Base-by-base conservation (phyloP, 2,113 vertebrate genomes). In the Indri indri region DNA sequence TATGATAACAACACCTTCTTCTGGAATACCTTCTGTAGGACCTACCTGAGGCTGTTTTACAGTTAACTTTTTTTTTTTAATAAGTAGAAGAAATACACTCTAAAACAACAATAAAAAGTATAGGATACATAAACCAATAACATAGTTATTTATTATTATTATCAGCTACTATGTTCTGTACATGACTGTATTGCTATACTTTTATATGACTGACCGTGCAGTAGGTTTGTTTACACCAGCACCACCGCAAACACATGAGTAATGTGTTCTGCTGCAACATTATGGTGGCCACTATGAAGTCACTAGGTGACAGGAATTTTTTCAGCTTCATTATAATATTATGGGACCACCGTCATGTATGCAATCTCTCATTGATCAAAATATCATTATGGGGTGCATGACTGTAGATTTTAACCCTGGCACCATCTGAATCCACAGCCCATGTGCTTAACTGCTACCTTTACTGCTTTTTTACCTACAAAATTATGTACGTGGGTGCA, bases 401-500 rank as follows among this genome's bases (percentile, higher is more conserved):
- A 68, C 42, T 30, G 27, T 25, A 81, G 14, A 32, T 63, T 92
- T 85, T 17, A 80, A 54, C 25, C 2, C 6, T 45, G 52, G 10
- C 30, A 87, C 27, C 17, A 20, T 54, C 18, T 27, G 54, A 84
- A 65, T 77, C 34, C 30, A 54, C 32, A 96, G 32, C 45, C 23
- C 27, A 23, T 2, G 32, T 0, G 7, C 6, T 47, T 57, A 47
- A 23, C 23, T 65, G 45, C 4, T 27, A 6, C 3, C 42, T 1
- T 37, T 30, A 4, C 1, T 57, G 42, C 25, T 70, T 42, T 18
- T 73, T 2, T 10, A 11, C 0, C 13, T 8, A 23, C 1, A 20
- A 30, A 50, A 59, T 22, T 76, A 50, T n/a, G 32, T 0, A n/a
- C n/a, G 0, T 11, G 20, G n/a, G n/a, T n/a, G n/a, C n/a, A n/a